Evolutionary conservation across 2,888 invertebrate species (phyloP), one percentile per base, ranked within the genome.

Genomic region (Alitta virens): DNA sequence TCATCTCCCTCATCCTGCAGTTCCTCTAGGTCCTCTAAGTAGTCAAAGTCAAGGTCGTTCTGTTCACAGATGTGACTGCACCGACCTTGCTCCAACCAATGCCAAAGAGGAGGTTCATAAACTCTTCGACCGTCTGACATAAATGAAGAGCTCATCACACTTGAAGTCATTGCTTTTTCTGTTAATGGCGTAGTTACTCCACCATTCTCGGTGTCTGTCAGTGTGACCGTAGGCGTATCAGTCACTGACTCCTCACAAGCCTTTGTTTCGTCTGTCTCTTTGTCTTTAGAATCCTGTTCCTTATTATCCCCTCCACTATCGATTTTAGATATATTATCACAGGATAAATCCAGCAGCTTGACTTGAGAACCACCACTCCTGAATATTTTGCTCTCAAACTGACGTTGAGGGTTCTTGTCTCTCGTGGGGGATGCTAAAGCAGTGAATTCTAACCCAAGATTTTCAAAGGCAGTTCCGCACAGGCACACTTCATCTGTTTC

Each of bases 401-500:
- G 46, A 33, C 33, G 33, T 33, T 33, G 33, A 7, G 33, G 33
- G 12, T 33, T 33, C 12, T 33, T 33, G 12, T 33, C 33, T 16
- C 46, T 46, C 9, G 18, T 46, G 5, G 46, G 46, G 3, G 46
- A 46, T 5, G 46, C n/a, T 7, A 46, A 7, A n/a, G n/a, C 7
- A 46, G 46, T 46, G 21, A 59, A 59, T 50, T 59, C 59, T 25
- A 59, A 40, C 2, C 59, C 59, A 21, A 59, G 59, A 24, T 59
- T 59, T 40, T 59, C 59, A 51, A 59, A 59, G 40, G 59, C 59
- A 21, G 49, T 16, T 46, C 50, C 49, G 38, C 59, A 59, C 18
- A 59, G 52, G 24, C 59, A 59, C 50, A 59, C 51, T 50, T 59
- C 59, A 24, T 59, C 59, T 2, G 59, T 59, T 24, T 59, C 59